These are phyloP conservation scores for Epicampocera succincta DNA, from an alignment of 2,888 invertebrate genomes.

Conservation along the genomic window DNA sequence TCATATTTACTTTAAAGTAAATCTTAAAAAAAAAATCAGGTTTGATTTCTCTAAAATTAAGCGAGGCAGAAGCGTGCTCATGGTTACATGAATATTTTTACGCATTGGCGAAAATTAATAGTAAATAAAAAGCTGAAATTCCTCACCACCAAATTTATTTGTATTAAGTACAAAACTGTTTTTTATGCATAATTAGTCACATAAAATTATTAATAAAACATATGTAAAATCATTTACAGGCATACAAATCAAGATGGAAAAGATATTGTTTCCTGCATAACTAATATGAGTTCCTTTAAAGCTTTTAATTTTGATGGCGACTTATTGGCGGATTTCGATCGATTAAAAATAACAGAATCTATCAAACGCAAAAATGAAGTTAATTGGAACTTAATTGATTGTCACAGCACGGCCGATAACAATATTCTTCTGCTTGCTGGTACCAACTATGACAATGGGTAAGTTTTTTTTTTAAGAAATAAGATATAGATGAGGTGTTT, in stretches of 20 bases:
- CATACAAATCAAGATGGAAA: slow-evolving; percentile 79
- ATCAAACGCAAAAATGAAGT: slow-evolving; percentile 84
- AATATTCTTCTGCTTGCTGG: slow-evolving; percentile 85
- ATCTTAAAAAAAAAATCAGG: too few species aligned
- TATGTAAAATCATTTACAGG: slow-evolving; percentile 70
- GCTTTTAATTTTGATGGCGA: slow-evolving; percentile 87
- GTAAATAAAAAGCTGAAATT: too few species aligned
- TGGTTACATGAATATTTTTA: too few species aligned
- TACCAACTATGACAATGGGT: slow-evolving; percentile 85
- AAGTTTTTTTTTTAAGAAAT: slow-evolving; percentile 71
- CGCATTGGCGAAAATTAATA: too few species aligned
- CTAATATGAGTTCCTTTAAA: slow-evolving; percentile 87
- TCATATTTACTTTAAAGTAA: too few species aligned
- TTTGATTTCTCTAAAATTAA: too few species aligned
- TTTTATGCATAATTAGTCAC: too few species aligned
- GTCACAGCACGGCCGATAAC: slow-evolving; percentile 82
- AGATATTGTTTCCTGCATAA: slow-evolving; percentile 85
- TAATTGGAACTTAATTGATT: slow-evolving; percentile 85
- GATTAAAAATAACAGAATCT: slow-evolving; percentile 83
- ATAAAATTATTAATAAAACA: not conserved
- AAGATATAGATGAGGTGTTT: not conserved
- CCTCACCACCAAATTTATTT: too few species aligned
- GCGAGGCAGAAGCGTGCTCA: too few species aligned
- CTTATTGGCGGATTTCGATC: slow-evolving; percentile 83
- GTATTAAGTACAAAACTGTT: too few species aligned